A percentile compares a stretch with the other conserved stretches of the same genome.
Conservation (phyloP, 53 echinoderm and acorn worm genomes). For the Glandiceps talaboti region DNA sequence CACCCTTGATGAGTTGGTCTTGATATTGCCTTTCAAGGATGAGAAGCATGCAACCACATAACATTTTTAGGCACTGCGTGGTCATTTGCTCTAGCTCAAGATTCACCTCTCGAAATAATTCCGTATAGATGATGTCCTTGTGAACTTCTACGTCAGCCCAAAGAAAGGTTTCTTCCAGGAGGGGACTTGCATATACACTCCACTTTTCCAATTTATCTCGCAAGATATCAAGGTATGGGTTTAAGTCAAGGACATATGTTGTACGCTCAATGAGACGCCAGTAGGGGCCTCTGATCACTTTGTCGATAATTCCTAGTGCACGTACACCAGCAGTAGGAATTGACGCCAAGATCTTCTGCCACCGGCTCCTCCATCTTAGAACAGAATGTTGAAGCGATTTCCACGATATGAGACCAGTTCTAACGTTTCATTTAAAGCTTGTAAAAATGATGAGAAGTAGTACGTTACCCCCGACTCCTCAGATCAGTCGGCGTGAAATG, state of each 20-base stretch:
- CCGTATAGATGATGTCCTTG: background rate
- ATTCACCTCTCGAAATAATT: constrained; percentile 6
- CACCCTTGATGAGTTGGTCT: constrained; percentile 38
- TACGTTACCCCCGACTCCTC: background rate
- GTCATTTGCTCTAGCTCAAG: constrained; percentile 6
- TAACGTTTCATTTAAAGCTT: background rate
- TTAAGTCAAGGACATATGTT: background rate
- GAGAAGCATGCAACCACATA: constrained; percentile 19
- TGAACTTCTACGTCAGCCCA: background rate
- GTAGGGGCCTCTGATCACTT: constrained; percentile 21
- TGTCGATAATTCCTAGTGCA: constrained; percentile 29
- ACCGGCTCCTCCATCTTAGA: constrained; percentile 1
- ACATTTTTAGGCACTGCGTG: constrained; percentile 13
- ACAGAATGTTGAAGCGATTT: background rate
- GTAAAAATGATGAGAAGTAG: background rate
- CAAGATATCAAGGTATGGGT: background rate
- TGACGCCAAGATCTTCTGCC: constrained; percentile 22
- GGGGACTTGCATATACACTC: background rate
- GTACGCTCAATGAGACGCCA: constrained; percentile 22
- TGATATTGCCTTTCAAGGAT: constrained; percentile 32
- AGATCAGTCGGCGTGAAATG: background rate
- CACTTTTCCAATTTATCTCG: background rate
- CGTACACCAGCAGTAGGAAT: constrained; percentile 19
- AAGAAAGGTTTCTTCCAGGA: background rate
- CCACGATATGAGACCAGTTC: background rate